A percentile compares a stretch with the other conserved stretches of the same genome.
These are phyloP conservation scores for Clunio marinus DNA, from an alignment of 2,888 invertebrate species.

Conservation along the genomic window DNA sequence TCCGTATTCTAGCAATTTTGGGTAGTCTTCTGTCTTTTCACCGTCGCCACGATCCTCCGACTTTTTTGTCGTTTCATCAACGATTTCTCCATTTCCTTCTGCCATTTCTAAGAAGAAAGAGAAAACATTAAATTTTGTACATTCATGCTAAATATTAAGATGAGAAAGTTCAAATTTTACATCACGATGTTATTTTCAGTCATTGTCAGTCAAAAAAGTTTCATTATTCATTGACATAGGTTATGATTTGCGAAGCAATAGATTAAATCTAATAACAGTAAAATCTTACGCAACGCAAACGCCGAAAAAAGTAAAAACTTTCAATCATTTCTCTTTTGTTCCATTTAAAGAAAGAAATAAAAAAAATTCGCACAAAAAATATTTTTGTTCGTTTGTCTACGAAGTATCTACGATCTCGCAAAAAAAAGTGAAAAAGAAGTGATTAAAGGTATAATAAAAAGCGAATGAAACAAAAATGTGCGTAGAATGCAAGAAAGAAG, in stretches of 20 bases:
- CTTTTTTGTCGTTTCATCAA: slow-evolving; percentile 51
- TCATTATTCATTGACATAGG: slow-evolving; percentile 20
- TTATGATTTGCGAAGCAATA: slow-evolving; percentile 15
- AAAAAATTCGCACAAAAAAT: neutral
- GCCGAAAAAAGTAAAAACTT: neutral
- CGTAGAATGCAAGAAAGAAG: neutral
- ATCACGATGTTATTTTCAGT: too few relatives aligned
- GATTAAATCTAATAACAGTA: neutral
- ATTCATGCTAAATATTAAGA: slow-evolving; percentile 6
- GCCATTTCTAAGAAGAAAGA: slow-evolving; percentile 49
- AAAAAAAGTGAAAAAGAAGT: neutral
- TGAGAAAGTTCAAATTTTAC: neutral
- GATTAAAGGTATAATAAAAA: neutral
- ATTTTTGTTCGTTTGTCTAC: neutral
- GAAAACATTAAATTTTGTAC: slow-evolving; percentile 24
- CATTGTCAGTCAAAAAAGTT: neutral
- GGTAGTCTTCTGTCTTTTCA: slow-evolving; percentile 77
- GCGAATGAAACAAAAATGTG: slow-evolving; percentile 1
- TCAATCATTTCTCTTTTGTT: neutral
- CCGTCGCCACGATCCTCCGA: slow-evolving; percentile 53
- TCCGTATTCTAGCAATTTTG: slow-evolving; percentile 92
- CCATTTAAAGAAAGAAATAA: too few relatives aligned
- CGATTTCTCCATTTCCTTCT: slow-evolving; percentile 53
- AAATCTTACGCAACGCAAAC: neutral
- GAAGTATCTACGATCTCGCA: slow-evolving; percentile 1